These are phyloP conservation scores for Balaeniceps rex DNA, from an alignment of 2,113 vertebrate genomes.

Conservation along the genomic window DNA sequence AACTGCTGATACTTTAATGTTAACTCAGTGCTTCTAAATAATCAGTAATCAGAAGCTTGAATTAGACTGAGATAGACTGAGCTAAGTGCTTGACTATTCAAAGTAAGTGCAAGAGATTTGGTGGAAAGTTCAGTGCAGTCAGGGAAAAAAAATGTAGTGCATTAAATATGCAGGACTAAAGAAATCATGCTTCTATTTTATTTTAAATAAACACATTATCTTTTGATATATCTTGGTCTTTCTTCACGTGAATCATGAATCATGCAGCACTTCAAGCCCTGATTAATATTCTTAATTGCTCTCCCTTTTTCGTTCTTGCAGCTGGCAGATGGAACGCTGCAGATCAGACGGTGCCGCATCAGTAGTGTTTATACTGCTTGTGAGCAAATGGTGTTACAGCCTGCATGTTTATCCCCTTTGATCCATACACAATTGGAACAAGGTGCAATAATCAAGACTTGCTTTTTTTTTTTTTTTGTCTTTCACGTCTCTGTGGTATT, in stretches of 20 bases:
- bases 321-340: conserved; percentile 54
- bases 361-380: background rate
- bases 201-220: conserved; percentile 37
- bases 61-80: conserved; percentile 15
- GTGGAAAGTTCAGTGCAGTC: background rate
- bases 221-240: conserved; percentile 45
- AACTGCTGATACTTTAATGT: conserved; percentile 15
- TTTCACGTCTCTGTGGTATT: background rate
- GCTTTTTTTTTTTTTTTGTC: no score
- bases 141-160: background rate
- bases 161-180: conserved; percentile 19
- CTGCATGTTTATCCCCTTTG: conserved; percentile 32
- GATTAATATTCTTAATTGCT: conserved; percentile 69
- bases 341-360: background rate
- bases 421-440: conserved; percentile 11
- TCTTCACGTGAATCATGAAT: conserved; percentile 42
- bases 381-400: conserved; percentile 14
- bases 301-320: conserved; percentile 28
- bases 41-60: conserved; percentile 38
- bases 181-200: conserved; percentile 46
- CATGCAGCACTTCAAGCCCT: conserved; percentile 38
- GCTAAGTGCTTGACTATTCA: conserved; percentile 1
- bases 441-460: background rate
- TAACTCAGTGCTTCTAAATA: conserved; percentile 41
- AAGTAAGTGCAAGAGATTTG: background rate